phyloP scores from a whole-genome alignment of 2,888 invertebrate species.

The Pyrochroa serraticornis region DNA sequence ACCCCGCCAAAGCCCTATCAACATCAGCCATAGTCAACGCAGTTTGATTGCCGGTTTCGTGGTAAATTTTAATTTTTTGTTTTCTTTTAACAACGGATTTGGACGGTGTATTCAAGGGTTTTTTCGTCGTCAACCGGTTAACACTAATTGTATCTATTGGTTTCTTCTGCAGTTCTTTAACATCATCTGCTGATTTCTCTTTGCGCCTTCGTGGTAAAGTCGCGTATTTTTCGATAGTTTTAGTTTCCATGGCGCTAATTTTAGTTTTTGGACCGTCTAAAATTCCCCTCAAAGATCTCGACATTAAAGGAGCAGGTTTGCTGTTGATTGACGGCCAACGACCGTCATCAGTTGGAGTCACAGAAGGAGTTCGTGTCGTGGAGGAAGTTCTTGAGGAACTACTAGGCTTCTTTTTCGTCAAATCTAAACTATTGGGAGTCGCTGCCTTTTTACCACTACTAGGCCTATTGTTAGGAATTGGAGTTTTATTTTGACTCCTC shows the following conservation, averaged over 20 bases:
- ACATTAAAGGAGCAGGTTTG: conserved; percentile 54
- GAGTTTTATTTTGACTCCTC: conserved; percentile 45
- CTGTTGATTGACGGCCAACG: conserved; percentile 68
- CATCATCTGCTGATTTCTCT: conserved; percentile 63
- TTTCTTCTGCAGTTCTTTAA: conserved; percentile 43
- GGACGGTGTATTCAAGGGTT: conserved; percentile 33
- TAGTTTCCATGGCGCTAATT: conserved; percentile 54
- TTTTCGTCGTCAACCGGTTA: conserved; percentile 37
- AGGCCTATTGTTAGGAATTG: conserved; percentile 26
- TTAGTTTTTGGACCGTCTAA: conserved; percentile 47
- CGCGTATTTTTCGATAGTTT: conserved; percentile 74
- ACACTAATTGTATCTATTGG: conserved; percentile 23
- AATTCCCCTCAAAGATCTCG: conserved; percentile 52
- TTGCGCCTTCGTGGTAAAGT: conserved; percentile 77
- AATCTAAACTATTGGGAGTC: conserved; percentile 42
- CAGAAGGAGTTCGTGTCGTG: conserved; percentile 56
- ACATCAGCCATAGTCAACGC: conserved; percentile 75
- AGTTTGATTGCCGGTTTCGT: conserved; percentile 80
- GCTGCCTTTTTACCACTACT: conserved; percentile 44
- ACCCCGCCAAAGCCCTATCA: conserved; percentile 73
- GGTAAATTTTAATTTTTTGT: conserved; percentile 74
- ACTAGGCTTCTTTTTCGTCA: conserved; percentile 37
- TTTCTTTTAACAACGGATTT: conserved; percentile 56
- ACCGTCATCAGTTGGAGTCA: conserved; percentile 72
- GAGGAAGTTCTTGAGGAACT: conserved; percentile 21